Evolutionary conservation across 2,888 invertebrate genomes (phyloP), one percentile per base, ranked within the genome.

Genomic region (Gibbula magus): DNA sequence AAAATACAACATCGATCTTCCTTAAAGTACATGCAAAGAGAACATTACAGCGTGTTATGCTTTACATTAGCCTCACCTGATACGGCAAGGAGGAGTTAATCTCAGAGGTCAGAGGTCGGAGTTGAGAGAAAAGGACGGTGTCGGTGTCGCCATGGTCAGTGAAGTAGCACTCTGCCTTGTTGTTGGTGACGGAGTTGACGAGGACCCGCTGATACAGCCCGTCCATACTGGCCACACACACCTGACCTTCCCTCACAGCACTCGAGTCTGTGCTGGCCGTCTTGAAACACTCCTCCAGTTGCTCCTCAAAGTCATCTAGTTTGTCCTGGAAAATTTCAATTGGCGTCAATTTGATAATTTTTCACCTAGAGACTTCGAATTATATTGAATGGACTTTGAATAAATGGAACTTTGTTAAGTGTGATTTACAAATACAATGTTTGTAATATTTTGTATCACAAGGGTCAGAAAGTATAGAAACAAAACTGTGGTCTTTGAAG

Each of bases 121-220:
- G 77, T 67, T 86, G 85, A 54, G 83, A 81, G 22, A 83, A 79
- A 2, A 79, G 35, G n/a, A 88, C 67, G 2, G 79, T 77, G 56
- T 89, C 88, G 32, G 87, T 84, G 53, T 89, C 89, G 0, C 89
- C 90, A 82, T 90, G 88, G 79, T 90, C 90, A 54, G 88, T 78
- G 79, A 87, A 89, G 53, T 85, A 86, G 79, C 88, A 88, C 45
- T 83, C 75, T 3, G 86, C 86, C 39, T 70, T 70, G 51, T 22
- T 56, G 35, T 25, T 25, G 10, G 45, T 77, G 20, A 77, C 32
- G 3, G 39, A 56, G 39, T 45, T 77, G 39, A 77, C 56, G 35
- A 53, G 54, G 0, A 89, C 86, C 32, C 89, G 83, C 45, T 88
- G 88, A 76, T 83, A 89, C 29, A 87, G 79, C 10, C 79, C 83